phyloP scores from a whole-genome alignment of 2,888 invertebrate species.

The Ischnura elegans region DNA sequence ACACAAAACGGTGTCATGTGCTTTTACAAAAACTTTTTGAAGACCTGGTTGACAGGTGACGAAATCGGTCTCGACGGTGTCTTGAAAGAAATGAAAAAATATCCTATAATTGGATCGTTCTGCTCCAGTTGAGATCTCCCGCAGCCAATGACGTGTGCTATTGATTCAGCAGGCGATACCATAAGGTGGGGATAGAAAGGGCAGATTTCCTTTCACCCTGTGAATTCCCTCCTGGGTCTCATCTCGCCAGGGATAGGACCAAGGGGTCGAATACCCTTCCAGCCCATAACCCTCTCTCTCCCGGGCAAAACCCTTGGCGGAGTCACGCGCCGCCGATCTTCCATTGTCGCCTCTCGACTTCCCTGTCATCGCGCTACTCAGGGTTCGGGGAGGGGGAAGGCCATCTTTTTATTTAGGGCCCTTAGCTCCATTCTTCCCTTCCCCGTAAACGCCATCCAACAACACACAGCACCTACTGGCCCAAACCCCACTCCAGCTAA shows the following conservation, averaged over 20 bases:
- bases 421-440: neutral
- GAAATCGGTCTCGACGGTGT: neutral
- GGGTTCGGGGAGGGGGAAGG: neutral
- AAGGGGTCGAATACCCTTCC: neutral
- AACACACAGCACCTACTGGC: neutral
- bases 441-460: neutral
- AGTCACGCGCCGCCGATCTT: conserved; percentile 17
- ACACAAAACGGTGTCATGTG: neutral
- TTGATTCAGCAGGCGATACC: conserved; percentile 2
- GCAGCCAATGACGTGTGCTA: conserved; percentile 41
- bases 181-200: conserved; percentile 20
- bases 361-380: conserved; percentile 21
- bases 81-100: conserved; percentile 6
- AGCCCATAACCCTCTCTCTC: neutral
- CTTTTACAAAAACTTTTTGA: neutral
- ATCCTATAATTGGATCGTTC: conserved; percentile 38
- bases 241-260: neutral
- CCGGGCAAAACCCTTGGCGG: conserved; percentile 22
- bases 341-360: conserved; percentile 33
- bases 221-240: neutral
- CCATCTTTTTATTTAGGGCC: neutral
- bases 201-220: neutral
- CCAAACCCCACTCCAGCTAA: too few relatives aligned
- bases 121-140: conserved; percentile 57
- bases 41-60: neutral